These are phyloP conservation scores for Papilio gigon DNA, from an alignment of 2,888 invertebrate genomes.

Conservation along the genomic window DNA sequence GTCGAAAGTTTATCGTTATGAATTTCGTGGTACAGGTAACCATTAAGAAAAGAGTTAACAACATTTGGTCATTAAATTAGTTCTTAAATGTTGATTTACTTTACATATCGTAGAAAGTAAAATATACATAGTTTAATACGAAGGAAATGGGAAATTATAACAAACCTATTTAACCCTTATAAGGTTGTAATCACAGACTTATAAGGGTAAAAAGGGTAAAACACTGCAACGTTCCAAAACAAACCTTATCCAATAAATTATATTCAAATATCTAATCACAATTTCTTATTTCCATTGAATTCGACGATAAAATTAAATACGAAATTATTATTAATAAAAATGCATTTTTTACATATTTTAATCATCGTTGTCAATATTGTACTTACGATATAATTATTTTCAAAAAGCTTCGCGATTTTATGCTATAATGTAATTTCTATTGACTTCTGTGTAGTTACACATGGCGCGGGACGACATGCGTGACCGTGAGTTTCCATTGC, in stretches of 20 bases:
- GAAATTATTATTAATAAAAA: slow-evolving; percentile 12
- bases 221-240: too few relatives aligned
- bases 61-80: background rate
- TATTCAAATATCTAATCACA: too few relatives aligned
- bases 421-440: background rate
- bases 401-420: slow-evolving; percentile 5
- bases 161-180: too few relatives aligned
- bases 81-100: background rate
- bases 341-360: background rate
- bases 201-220: too few relatives aligned
- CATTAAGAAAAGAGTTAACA: background rate
- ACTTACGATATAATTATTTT: slow-evolving; percentile 14
- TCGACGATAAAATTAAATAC: background rate
- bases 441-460: background rate
- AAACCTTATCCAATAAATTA: too few relatives aligned
- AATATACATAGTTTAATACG: background rate
- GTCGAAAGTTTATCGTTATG: background rate
- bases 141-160: too few relatives aligned
- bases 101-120: background rate
- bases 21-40: background rate
- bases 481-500: too few relatives aligned
- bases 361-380: slow-evolving; percentile 24
- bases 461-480: background rate
- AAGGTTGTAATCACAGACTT: too few relatives aligned
- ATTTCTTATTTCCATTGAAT: too few relatives aligned